Evolutionary conservation across 2,113 vertebrate species (phyloP), one percentile per base, ranked within the genome.

Genomic region (Brienomyrus longianalis): DNA sequence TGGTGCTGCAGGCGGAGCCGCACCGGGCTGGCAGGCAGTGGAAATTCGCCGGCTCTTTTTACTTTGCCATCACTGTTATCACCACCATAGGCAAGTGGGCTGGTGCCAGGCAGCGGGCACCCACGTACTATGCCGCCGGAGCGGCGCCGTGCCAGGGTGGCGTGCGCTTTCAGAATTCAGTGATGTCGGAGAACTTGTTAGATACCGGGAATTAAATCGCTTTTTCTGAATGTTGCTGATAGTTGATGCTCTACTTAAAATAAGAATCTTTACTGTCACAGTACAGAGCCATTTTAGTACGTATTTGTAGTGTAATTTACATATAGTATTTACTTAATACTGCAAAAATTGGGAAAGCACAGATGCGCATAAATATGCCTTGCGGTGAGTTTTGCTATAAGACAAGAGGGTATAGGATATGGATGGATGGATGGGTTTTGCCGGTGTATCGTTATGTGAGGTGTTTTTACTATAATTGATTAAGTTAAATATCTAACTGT

Each of bases 21-120:
- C 98, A 97, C 93, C 96, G 96, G 21, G 96, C 97, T 83, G 97
- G 97, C 1, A 92, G 93, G 45, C 97, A 97, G 95, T 98, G 97
- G 97, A 96, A 96, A 93, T 97, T 98, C 90, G 94, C 96, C 45
- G 97, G 97, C 27, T 97, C 97, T 84, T 97, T 98, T 93, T 98
- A 98, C 91, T 98, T 98, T 91, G 97, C 97, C 94, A 97, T 98
- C 96, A 97, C 97, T 0, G 97, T 98, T 87, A 97, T 98, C 95
- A 98, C 97, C 87, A 98, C 97, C 43, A 97, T 97, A 91, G 97
- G 97, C 96, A 95, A 97, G 97, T 93, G 88, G 54, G 5, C n/a
- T 50, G 2, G 27, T 80, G 23, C 31, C 59, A 47, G 19, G 7
- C 6, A 45, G 2, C 21, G 86, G 27, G 31, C 5, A 59, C 54